Evolutionary conservation across 37 sponge, comb jelly and placozoan genomes (phyloP).

Genomic region (Lycopodina hypogea): DNA sequence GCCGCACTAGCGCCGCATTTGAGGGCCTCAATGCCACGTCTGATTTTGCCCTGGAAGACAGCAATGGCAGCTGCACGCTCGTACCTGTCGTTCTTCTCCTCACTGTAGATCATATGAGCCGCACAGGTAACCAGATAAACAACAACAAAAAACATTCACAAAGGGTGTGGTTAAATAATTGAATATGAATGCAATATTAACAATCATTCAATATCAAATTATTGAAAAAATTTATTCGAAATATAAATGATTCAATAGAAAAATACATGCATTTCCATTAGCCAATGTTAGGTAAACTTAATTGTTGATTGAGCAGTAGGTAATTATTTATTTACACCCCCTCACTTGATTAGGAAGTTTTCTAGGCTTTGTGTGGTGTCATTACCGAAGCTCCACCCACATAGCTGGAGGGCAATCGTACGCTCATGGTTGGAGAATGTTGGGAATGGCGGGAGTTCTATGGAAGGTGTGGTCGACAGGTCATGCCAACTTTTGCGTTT

Average conservation of each 20-base stretch:
- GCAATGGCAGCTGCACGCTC: slow-evolving; percentile 86
- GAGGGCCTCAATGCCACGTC: slow-evolving; percentile 47
- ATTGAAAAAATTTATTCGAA: too few species aligned
- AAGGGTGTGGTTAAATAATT: too few species aligned
- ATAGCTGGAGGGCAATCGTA: slow-evolving; percentile 42
- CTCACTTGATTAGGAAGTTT: slow-evolving; percentile 62
- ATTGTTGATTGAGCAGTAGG: too few species aligned
- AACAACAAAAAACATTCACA: too few species aligned
- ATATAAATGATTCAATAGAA: too few species aligned
- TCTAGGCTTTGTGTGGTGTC: slow-evolving; percentile 29
- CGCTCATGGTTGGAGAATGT: slow-evolving; percentile 23
- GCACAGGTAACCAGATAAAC: too few species aligned
- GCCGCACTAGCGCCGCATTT: slow-evolving; percentile 59
- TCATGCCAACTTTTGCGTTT: slow-evolving; percentile 29
- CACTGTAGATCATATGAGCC: slow-evolving; percentile 15
- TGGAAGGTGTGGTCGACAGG: not conserved
- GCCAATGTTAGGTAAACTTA: too few species aligned
- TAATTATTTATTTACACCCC: too few species aligned
- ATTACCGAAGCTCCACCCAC: slow-evolving; percentile 70
- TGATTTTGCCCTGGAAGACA: slow-evolving; percentile 68
- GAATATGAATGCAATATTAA: too few species aligned
- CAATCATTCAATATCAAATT: too few species aligned
- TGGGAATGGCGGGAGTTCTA: slow-evolving; percentile 29
- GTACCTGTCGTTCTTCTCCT: slow-evolving; percentile 47
- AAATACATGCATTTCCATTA: too few species aligned